phyloP scores from a whole-genome alignment of 2,113 vertebrate species.

The Athene noctua region DNA sequence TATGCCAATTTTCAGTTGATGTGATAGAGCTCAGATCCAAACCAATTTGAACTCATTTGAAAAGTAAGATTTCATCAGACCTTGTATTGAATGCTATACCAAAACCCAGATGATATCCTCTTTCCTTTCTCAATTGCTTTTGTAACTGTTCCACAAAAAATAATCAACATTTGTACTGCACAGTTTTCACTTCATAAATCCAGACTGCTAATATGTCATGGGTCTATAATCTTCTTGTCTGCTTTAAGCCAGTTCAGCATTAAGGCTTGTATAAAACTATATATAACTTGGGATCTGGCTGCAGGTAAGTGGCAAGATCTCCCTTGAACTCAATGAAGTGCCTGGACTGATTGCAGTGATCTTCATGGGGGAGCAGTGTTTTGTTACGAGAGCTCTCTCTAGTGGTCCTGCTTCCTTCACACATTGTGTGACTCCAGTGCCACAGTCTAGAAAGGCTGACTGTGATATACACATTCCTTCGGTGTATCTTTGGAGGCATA shows the following conservation, averaged over 20 bases:
- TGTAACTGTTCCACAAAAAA: constrained; percentile 53
- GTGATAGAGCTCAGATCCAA: background rate
- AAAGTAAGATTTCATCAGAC: background rate
- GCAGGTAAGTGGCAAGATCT: background rate
- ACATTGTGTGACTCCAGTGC: background rate
- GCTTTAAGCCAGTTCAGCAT: background rate
- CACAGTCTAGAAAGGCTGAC: background rate
- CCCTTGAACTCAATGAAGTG: background rate
- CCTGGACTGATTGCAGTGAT: background rate
- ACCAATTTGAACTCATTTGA: background rate
- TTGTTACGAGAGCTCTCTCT: constrained; percentile 54
- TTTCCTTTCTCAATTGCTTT: constrained; percentile 50
- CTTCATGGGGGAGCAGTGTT: background rate
- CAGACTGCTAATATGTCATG: constrained; percentile 35
- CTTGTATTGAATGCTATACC: background rate
- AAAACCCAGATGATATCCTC: constrained; percentile 33
- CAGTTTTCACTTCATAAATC: constrained; percentile 59
- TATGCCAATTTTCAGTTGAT: background rate
- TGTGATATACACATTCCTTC: background rate
- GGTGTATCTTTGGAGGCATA: background rate
- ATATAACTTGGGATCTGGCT: constrained; percentile 12
- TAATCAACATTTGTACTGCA: constrained; percentile 17
- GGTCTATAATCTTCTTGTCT: constrained; percentile 19
- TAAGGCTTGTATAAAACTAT: constrained; percentile 1
- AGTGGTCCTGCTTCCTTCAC: constrained; percentile 6